Base-by-base conservation (phyloP, 2,113 vertebrate species). In the Albula glossodonta region DNA sequence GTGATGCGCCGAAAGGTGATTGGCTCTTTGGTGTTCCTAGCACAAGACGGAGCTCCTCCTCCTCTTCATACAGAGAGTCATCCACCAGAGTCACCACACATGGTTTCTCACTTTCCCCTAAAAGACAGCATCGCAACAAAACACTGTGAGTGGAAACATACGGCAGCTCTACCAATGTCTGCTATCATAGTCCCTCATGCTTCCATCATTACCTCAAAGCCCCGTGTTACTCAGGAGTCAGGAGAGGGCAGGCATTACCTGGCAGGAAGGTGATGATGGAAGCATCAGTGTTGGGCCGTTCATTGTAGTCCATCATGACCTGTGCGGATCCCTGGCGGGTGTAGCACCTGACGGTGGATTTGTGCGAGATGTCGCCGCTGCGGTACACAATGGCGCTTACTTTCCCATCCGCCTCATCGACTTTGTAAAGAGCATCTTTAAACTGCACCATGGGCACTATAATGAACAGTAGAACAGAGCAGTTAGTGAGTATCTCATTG, bases 21-120 rank as follows among this genome's bases (percentile, higher is more conserved):
- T 95, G 93, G 92, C 96, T 96, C 91, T 95, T 94, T 10, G 96
- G 93, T 2, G 90, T 91, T 78, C 96, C 96, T 88, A 97, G 93
- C 74, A 96, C 88, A 81, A 97, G 88, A 12, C 95, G 94, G 84
- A 97, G 95, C 86, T 97, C 97, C 86, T 97, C 95, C 2, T 97
- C 93, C 22, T 97, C 96, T 80, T 97, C 97, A 41, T 96, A 96
- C 84, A 95, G 41, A 0, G 91, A 90, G 91, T 97, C 95, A 56
- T 97, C 95, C 82, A 95, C 91, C 86, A 97, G 91, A 57, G 89
- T 93, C 3, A 97, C 95, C 41, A 94, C 86, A 80, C 96, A 97
- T 0, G 92, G 90, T 89, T 97, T 97, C 89, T 97, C 96, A 22
- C 89, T 94, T 87, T 97, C 96, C 84, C 97, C 97, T 97, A 84